Evolutionary conservation across 2,113 vertebrate genomes (phyloP).

Genomic region (Melanerpes formicivorus): DNA sequence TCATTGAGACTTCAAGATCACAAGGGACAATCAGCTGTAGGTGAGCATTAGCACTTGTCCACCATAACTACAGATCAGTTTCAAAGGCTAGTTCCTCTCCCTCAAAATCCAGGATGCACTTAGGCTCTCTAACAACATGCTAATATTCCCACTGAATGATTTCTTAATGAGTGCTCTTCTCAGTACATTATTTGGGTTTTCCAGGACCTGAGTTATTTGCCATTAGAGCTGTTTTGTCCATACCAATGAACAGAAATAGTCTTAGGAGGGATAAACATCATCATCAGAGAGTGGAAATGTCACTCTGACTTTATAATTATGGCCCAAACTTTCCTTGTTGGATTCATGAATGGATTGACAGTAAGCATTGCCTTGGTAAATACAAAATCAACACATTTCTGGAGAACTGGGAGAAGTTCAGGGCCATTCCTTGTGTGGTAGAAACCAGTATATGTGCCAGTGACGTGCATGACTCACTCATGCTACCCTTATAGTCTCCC

Average conservation of each 20-base stretch:
- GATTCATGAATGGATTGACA: not conserved
- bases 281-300: not conserved
- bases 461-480: not conserved
- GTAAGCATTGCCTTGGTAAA: not conserved
- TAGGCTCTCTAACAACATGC: not conserved
- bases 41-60: not conserved
- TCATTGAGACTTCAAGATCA: not conserved
- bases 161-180: not conserved
- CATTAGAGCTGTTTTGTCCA: not conserved
- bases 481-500: not conserved
- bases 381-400: not conserved
- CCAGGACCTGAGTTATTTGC: not conserved
- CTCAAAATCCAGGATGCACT: not conserved
- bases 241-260: not conserved
- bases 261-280: not conserved
- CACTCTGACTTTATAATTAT: not conserved
- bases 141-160: not conserved
- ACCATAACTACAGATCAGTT: not conserved
- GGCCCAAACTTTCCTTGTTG: not conserved
- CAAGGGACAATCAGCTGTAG: not conserved
- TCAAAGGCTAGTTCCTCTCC: not conserved
- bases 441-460: not conserved
- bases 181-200: not conserved
- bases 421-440: not conserved
- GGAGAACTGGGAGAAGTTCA: not conserved